phyloP scores from a whole-genome alignment of 2,113 vertebrate genomes.

The Pygathrix nemaeus region DNA sequence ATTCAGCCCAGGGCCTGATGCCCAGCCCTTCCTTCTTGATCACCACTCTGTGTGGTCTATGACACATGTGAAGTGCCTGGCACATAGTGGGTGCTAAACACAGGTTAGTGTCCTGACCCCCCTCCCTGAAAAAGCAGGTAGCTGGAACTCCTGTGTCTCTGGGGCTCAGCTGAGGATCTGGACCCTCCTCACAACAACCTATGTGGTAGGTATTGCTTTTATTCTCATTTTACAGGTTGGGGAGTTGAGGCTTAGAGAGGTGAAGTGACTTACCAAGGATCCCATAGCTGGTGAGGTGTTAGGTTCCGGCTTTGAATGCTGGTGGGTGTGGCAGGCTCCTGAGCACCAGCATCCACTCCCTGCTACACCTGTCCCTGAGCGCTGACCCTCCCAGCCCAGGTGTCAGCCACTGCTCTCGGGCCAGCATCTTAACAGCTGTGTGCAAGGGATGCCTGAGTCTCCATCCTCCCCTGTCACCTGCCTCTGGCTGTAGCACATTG shows the following conservation, averaged over 20 bases:
- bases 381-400: too few species aligned
- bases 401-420: not conserved
- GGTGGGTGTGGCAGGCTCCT: not conserved
- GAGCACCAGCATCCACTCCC: rapidly evolving
- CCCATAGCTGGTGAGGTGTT: not conserved
- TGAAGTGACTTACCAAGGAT: not conserved
- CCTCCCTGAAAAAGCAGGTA: not conserved
- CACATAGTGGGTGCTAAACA: not conserved
- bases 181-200: not conserved
- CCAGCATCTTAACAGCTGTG: not conserved
- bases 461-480: not conserved
- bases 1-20: not conserved
- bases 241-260: not conserved
- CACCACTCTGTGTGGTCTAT: rapidly evolving
- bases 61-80: rapidly evolving
- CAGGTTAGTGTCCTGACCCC: not conserved
- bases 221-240: not conserved
- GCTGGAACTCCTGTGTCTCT: not conserved
- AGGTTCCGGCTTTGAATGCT: not conserved
- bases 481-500: not conserved
- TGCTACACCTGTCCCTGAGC: not conserved
- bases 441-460: not conserved
- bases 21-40: not conserved
- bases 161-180: not conserved
- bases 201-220: not conserved